Evolutionary conservation across 2,888 invertebrate species (phyloP), one percentile per base, ranked within the genome.

Genomic region (Drosophila pullipes): DNA sequence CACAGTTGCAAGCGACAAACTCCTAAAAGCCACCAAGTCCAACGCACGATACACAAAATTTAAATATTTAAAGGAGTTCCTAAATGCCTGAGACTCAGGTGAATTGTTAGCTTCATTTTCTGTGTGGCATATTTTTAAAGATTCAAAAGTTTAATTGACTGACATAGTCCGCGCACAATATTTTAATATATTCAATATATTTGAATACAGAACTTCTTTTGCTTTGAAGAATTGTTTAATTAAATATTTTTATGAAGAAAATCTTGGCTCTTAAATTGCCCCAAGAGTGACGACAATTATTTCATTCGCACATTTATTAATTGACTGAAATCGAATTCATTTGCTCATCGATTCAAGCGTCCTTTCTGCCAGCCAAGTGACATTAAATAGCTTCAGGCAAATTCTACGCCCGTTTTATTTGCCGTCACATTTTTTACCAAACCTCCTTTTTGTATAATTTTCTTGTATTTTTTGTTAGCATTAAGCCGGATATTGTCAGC

Each of bases 231-330:
- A 25, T 37, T 55, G 44, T 53, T 61, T 41, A 62, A 69, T 57
- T 52, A 50, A 63, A 59, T 35, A 64, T 58, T 16, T 47, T 9
- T 49, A 25, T 28, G 33, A 44, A 7, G 28, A 39, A 13, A 54
- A 70, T 28, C 47, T 31, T 18, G 18, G 5, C 16, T 54, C 28
- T 68, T 35, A n/a, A 78, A 66, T 69, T 66, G 54, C 83, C 69
- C 33, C 68, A 65, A 71, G 68, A 76, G 52, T 71, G 69, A 37
- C 16, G 60, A 28, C 78, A 79, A 83, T 88, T 74, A 83, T 79
- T 71, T 54, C 68, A 81, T 83, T 81, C 75, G 33, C 65, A 65
- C 65, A 62, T 71, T 75, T 79, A 76, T 89, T 83, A 83, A 89
- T 77, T 77, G 72, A 62, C 66, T 79, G 59, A 70, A 89, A 86